Conservation (phyloP, 2,888 invertebrate species). For the Ophonus ardosiacus region DNA sequence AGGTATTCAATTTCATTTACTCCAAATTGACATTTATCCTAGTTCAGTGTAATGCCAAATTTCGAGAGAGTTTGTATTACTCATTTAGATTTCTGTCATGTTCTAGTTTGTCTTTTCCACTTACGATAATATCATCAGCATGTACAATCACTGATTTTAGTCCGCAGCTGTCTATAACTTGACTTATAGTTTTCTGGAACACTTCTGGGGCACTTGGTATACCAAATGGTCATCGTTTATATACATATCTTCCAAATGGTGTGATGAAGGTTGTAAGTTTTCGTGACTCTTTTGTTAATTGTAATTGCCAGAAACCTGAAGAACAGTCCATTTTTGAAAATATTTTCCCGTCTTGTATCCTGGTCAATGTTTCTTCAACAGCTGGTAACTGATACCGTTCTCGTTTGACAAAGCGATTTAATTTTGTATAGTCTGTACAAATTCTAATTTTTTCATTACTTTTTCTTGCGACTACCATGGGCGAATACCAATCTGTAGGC, state of each 20-base stretch:
- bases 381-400: slow-evolving; percentile 63
- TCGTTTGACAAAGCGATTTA: slow-evolving; percentile 67
- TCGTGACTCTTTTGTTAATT: slow-evolving; percentile 67
- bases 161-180: slow-evolving; percentile 65
- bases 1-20: slow-evolving; percentile 66
- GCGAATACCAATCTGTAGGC: slow-evolving; percentile 71
- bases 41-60: not conserved
- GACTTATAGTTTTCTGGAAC: slow-evolving; percentile 66
- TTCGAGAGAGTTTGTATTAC: not conserved
- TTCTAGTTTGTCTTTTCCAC: not conserved
- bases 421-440: slow-evolving; percentile 68
- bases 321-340: slow-evolving; percentile 68
- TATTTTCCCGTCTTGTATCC: slow-evolving; percentile 43
- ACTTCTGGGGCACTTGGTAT: slow-evolving; percentile 67
- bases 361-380: not conserved
- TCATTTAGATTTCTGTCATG: not conserved
- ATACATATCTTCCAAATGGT: slow-evolving; percentile 69
- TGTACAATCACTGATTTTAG: slow-evolving; percentile 60
- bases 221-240: slow-evolving; percentile 68
- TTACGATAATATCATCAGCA: slow-evolving; percentile 62
- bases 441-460: slow-evolving; percentile 65
- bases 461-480: slow-evolving; percentile 69
- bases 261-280: too few relatives aligned
- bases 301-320: slow-evolving; percentile 68
- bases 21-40: slow-evolving; percentile 63